Percentiles rank a stretch among this genome's conserved stretches.
Evolutionary conservation across 2,797 vertebrate genomes (phyloP).

Genomic region (Malacoraja senta): DNA sequence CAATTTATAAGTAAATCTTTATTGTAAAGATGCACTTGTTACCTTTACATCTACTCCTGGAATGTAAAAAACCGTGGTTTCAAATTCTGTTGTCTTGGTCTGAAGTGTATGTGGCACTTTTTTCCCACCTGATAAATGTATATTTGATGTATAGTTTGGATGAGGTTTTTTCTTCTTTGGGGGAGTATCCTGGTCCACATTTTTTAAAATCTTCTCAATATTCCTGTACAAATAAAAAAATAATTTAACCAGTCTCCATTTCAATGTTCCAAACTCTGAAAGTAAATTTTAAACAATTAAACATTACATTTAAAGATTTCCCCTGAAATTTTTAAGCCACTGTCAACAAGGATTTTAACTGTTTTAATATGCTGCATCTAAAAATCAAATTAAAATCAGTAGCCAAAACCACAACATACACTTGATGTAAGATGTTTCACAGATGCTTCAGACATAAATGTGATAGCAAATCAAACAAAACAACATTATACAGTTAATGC

Average conservation of each 20-base stretch:
- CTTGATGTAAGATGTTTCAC: too few relatives aligned
- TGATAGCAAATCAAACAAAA: too few relatives aligned
- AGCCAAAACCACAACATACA: too few relatives aligned
- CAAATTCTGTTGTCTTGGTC: conserved; percentile 84
- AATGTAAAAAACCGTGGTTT: conserved; percentile 97
- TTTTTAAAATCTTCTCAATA: conserved; percentile 83
- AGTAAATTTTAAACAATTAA: background rate
- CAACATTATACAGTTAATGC: too few relatives aligned
- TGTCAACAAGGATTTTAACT: background rate
- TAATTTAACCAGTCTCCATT: background rate
- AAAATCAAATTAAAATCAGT: background rate
- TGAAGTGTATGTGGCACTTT: conserved; percentile 87
- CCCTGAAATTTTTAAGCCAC: background rate
- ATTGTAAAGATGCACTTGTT: conserved; percentile 36
- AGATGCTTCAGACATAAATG: too few relatives aligned
- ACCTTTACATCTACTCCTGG: conserved; percentile 98
- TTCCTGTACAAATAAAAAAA: conserved; percentile 59
- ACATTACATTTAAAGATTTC: background rate
- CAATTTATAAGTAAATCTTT: background rate
- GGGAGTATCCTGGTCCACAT: conserved; percentile 92
- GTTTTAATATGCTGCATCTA: background rate
- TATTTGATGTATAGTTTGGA: conserved; percentile 79
- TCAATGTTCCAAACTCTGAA: background rate
- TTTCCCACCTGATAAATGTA: conserved; percentile 82
- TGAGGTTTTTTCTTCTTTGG: conserved; percentile 95